Evolutionary conservation across 2,888 invertebrate species (phyloP).

Genomic region (Cheilosia scutellata): DNA sequence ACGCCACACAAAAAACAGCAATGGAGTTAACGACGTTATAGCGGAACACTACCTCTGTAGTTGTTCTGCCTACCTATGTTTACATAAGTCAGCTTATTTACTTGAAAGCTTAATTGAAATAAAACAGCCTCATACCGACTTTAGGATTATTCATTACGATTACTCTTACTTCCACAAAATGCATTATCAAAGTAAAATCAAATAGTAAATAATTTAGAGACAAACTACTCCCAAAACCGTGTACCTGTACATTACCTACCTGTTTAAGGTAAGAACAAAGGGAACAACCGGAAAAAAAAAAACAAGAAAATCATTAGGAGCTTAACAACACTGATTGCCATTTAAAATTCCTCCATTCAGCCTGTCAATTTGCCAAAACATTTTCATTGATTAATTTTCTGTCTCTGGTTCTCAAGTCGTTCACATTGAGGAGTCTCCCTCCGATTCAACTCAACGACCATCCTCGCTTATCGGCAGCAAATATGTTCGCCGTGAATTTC

Average conservation of each 20-base stretch:
- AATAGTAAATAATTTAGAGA: too few species aligned
- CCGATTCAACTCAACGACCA: background rate
- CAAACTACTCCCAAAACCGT: background rate
- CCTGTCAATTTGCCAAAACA: slow-evolving; percentile 69
- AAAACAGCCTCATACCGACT: too few species aligned
- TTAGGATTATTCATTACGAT: too few species aligned
- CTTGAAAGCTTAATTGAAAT: too few species aligned
- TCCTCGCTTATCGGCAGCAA: slow-evolving; percentile 40
- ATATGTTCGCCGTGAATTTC: slow-evolving; percentile 60
- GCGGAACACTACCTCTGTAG: too few species aligned
- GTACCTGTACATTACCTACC: too few species aligned
- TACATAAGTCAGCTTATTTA: too few species aligned
- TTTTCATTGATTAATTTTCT: slow-evolving; percentile 62
- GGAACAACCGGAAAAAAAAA: background rate
- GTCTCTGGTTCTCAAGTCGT: background rate
- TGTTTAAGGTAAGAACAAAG: background rate
- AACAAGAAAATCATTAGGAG: background rate
- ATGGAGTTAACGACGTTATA: too few species aligned
- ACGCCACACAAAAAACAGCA: too few species aligned
- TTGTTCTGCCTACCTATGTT: too few species aligned
- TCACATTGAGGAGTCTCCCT: slow-evolving; percentile 12
- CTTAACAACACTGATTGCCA: slow-evolving; percentile 45
- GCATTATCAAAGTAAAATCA: too few species aligned
- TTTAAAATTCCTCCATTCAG: slow-evolving; percentile 64
- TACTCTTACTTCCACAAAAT: too few species aligned